phyloP scores from a whole-genome alignment of 2,797 vertebrate genomes.

The Schizopygopsis pylzovi region DNA sequence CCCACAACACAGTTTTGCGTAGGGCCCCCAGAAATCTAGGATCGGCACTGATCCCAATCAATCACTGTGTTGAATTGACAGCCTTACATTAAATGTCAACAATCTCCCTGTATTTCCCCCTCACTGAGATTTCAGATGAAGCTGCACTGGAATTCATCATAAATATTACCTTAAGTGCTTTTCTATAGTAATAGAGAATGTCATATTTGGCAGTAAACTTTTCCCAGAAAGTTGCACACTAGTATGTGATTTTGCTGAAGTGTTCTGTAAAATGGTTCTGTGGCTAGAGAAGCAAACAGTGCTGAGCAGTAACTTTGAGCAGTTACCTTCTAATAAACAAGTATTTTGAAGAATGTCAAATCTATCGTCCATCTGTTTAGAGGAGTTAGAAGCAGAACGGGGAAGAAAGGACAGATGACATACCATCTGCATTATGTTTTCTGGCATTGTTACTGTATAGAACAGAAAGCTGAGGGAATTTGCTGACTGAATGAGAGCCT shows the following conservation, averaged over 20 bases:
- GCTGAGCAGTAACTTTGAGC: neutral
- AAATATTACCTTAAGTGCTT: neutral
- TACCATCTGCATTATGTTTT: neutral
- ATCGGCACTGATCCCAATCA: neutral
- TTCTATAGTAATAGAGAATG: neutral
- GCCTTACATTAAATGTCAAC: neutral
- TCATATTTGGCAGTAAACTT: neutral
- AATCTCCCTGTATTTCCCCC: conserved; percentile 8
- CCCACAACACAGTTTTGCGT: too few relatives aligned
- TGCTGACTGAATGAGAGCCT: conserved; percentile 32
- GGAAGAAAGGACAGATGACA: neutral
- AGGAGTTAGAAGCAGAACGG: conserved; percentile 13
- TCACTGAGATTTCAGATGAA: neutral
- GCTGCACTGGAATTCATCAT: too few relatives aligned
- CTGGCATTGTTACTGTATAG: conserved; percentile 24
- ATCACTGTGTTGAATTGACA: neutral
- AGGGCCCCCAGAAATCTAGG: too few relatives aligned
- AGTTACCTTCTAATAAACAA: conserved; percentile 20
- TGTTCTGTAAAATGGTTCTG: neutral
- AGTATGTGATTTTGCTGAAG: neutral
- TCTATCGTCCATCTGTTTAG: conserved; percentile 2
- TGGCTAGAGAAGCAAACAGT: conserved; percentile 5
- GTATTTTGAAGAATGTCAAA: neutral
- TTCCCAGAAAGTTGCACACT: neutral
- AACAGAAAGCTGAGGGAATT: conserved; percentile 25